phyloP scores from a whole-genome alignment of 1,140 invertebrate genomes.

The Ruditapes philippinarum region DNA sequence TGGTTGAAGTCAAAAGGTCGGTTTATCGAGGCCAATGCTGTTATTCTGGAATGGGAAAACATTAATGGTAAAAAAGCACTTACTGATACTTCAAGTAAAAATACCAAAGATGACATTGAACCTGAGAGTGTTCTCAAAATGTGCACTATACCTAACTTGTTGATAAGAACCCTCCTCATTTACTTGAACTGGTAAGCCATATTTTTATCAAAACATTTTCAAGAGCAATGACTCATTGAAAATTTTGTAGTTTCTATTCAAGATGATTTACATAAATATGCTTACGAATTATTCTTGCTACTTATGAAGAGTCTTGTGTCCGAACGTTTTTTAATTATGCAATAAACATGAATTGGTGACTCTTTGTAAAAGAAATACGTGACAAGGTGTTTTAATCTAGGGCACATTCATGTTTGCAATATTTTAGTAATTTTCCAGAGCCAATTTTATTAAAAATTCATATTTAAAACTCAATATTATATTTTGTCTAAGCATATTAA shows the following conservation, averaged over 20 bases:
- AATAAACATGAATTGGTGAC: too few species aligned
- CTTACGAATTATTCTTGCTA: background rate
- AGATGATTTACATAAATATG: background rate
- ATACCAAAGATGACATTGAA: background rate
- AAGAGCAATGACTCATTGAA: background rate
- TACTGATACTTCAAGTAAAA: constrained; percentile 51
- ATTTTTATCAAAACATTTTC: too few species aligned
- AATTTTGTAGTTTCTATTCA: background rate
- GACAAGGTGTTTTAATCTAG: too few species aligned
- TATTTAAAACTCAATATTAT: too few species aligned
- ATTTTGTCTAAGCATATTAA: too few species aligned
- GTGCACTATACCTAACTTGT: constrained; percentile 62
- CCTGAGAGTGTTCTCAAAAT: constrained; percentile 49
- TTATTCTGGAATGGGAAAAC: constrained; percentile 68
- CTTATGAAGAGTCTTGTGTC: too few species aligned
- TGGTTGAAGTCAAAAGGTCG: constrained; percentile 76
- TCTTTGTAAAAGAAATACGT: too few species aligned
- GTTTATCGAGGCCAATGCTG: constrained; percentile 71
- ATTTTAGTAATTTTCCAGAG: too few species aligned
- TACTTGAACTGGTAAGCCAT: constrained; percentile 72
- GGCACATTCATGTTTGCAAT: too few species aligned
- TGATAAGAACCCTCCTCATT: constrained; percentile 66
- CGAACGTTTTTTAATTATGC: too few species aligned
- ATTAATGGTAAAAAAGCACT: constrained; percentile 69
- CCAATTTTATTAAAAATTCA: too few species aligned